Percentiles rank a stretch among this genome's conserved stretches.
Conservation (phyloP, 2,888 invertebrate species). For the Coelinius sp. region DNA sequence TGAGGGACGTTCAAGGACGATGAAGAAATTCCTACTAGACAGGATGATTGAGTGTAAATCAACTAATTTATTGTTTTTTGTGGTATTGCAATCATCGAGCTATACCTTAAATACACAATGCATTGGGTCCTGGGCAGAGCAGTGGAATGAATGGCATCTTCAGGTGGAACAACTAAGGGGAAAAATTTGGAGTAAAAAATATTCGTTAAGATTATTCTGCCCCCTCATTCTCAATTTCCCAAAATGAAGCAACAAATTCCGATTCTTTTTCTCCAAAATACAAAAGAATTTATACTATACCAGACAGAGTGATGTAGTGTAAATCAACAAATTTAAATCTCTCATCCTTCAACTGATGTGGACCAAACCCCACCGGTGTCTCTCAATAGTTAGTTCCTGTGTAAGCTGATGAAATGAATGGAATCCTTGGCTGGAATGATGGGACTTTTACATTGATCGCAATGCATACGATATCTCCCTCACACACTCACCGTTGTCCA, state of each 20-base stretch:
- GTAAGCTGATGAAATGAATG: constrained; percentile 14
- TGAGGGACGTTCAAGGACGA: constrained; percentile 24
- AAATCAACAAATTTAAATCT: not conserved
- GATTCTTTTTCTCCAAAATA: not conserved
- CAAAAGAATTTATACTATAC: constrained; percentile 1
- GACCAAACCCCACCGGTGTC: not conserved
- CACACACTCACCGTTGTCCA: not conserved
- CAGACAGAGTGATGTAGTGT: not conserved
- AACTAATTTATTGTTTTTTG: constrained; percentile 69
- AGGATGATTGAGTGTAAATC: constrained; percentile 63
- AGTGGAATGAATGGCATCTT: not conserved
- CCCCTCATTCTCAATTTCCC: not conserved
- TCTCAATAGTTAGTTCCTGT: not conserved
- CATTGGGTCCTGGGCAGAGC: not conserved
- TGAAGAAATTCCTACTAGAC: constrained; percentile 48
- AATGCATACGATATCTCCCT: constrained; percentile 16
- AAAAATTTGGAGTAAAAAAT: not conserved
- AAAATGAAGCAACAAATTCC: not conserved
- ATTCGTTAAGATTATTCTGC: no score
- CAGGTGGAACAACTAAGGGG: not conserved
- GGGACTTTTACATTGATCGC: constrained; percentile 21
- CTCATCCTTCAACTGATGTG: no score
- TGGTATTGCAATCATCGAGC: not conserved
- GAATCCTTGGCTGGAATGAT: constrained; percentile 27
- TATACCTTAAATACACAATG: not conserved